phyloP scores from a whole-genome alignment of 2,113 vertebrate species.

The Porphyrio hochstetteri region DNA sequence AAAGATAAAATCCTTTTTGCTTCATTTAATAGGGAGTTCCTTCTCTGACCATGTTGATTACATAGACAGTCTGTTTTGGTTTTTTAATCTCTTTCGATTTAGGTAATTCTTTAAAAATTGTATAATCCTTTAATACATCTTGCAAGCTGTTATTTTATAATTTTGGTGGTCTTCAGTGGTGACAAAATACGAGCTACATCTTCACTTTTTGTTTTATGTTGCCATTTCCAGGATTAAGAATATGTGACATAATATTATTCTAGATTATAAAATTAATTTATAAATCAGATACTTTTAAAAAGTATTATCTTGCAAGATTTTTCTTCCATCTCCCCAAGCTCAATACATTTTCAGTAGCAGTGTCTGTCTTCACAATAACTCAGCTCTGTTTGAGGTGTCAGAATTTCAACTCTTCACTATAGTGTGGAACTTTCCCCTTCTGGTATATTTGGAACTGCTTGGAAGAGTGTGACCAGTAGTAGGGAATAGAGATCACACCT shows the following conservation, averaged over 20 bases:
- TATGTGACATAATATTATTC: not conserved
- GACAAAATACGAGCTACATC: not conserved
- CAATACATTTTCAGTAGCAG: not conserved
- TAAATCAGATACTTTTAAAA: not conserved
- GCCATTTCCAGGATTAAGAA: not conserved
- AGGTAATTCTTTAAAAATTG: not conserved
- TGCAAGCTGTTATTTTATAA: not conserved
- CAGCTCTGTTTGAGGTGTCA: not conserved
- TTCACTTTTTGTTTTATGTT: not conserved
- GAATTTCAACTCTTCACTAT: not conserved
- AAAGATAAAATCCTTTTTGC: not conserved
- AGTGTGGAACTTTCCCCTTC: not conserved
- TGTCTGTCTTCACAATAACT: not conserved
- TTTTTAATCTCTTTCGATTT: not conserved
- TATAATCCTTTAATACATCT: not conserved
- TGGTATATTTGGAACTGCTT: not conserved
- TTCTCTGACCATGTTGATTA: not conserved
- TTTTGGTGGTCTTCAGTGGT: not conserved
- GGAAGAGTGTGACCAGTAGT: not conserved
- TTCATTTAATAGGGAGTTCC: not conserved
- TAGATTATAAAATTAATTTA: not conserved
- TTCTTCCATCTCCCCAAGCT: not conserved
- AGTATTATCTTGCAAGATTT: not conserved
- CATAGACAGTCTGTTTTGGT: not conserved
- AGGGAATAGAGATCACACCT: not conserved